These are phyloP conservation scores for Spilogale gracilis DNA, from an alignment of 2,113 vertebrate species.

Conservation along the genomic window DNA sequence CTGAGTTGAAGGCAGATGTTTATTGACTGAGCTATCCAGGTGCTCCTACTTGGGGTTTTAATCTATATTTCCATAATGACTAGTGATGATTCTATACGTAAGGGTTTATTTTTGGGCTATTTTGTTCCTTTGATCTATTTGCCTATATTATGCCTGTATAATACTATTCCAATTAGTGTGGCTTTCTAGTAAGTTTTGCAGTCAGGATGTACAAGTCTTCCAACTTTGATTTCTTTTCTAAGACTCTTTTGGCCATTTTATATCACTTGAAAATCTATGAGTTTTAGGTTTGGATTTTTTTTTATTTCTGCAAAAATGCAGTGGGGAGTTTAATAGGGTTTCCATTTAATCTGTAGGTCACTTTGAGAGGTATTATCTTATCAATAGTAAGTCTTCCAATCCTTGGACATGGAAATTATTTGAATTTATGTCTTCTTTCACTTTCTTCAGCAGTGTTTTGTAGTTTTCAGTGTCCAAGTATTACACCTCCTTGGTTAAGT, in stretches of 20 bases:
- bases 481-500: slow-evolving; percentile 12
- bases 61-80: background rate
- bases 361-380: background rate
- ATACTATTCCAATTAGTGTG: background rate
- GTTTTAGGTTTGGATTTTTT: background rate
- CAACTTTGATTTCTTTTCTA: background rate
- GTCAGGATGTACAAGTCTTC: background rate
- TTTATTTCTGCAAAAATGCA: background rate
- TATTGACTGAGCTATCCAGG: no score
- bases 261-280: background rate
- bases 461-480: background rate
- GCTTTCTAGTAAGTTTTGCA: background rate
- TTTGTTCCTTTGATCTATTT: background rate
- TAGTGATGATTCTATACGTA: background rate
- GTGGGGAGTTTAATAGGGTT: background rate
- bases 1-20: no score
- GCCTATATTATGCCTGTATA: background rate
- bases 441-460: background rate
- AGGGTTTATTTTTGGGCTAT: background rate
- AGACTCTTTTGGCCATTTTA: background rate
- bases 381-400: background rate
- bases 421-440: background rate
- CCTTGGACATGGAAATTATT: background rate
- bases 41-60: background rate
- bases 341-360: background rate